Conservation (phyloP, 2,797 vertebrate genomes). For the Manis pentadactyla region DNA sequence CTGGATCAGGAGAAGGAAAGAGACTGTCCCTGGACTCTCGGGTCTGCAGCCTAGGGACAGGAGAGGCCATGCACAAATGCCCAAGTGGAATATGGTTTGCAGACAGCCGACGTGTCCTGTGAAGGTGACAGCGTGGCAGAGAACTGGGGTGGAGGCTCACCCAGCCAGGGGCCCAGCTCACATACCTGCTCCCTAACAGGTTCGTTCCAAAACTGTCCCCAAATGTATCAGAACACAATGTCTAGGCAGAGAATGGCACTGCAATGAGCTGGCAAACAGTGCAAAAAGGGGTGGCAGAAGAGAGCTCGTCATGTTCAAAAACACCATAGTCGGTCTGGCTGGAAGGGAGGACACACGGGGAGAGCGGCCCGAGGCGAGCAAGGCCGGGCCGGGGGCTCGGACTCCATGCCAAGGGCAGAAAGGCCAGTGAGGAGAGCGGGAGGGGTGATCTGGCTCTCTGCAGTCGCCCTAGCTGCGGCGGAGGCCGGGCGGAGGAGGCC, state of each 20-base stretch:
- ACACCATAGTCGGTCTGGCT: neutral
- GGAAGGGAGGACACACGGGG: neutral
- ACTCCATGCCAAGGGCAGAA: neutral
- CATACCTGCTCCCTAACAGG: neutral
- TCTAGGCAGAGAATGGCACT: neutral
- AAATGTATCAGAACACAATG: neutral
- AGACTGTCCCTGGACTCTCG: too few relatives aligned
- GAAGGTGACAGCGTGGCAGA: neutral
- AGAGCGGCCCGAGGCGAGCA: neutral
- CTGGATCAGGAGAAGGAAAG: too few relatives aligned
- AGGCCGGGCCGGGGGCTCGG: too few relatives aligned
- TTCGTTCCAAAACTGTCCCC: neutral
- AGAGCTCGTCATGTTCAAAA: neutral
- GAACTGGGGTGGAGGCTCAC: neutral
- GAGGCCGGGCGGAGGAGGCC: neutral
- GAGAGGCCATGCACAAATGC: neutral
- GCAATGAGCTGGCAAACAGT: neutral
- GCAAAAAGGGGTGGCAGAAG: neutral
- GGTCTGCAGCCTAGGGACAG: too few relatives aligned
- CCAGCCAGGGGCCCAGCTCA: neutral
- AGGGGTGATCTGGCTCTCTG: too few relatives aligned
- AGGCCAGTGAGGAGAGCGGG: neutral
- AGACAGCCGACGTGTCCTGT: neutral
- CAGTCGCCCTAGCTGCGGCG: neutral
- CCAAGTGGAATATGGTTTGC: neutral